Percentiles rank a stretch among this genome's conserved stretches.
Conservation (phyloP, 2,888 invertebrate species). For the Sialis lutaria region DNA sequence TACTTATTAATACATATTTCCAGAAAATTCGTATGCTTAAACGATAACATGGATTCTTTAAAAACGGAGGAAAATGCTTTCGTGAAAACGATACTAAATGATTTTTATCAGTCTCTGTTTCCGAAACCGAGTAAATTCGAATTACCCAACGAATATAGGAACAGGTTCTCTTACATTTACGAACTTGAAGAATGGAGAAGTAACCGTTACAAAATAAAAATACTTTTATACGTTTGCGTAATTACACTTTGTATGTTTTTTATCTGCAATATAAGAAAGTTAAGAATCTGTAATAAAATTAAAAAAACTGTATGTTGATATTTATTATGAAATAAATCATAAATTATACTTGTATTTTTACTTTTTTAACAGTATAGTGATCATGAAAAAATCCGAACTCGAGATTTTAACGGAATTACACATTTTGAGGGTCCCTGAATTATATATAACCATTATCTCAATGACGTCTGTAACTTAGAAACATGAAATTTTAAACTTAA, state of each 20-base stretch:
- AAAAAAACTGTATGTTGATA: neutral
- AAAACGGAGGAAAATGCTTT: conserved; percentile 43
- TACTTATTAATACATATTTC: conserved; percentile 15
- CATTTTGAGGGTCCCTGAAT: no score
- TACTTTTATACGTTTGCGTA: conserved; percentile 6
- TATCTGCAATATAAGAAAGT: neutral
- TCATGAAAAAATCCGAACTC: no score
- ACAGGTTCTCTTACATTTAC: conserved; percentile 41
- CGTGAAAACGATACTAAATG: conserved; percentile 48
- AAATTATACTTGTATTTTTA: no score
- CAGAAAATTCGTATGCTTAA: conserved; percentile 67
- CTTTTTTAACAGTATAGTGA: no score
- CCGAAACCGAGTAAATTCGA: conserved; percentile 57
- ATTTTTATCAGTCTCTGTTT: conserved; percentile 58
- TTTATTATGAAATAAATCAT: no score
- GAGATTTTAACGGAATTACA: no score
- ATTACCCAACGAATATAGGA: conserved; percentile 46
- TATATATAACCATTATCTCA: no score
- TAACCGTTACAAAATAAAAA: conserved; percentile 22
- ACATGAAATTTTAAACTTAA: no score
- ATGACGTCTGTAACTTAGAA: no score
- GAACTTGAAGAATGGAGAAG: conserved; percentile 36
- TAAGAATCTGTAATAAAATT: conserved; percentile 1
- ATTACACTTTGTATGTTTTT: neutral
- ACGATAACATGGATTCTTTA: conserved; percentile 54